Conservation (phyloP, 1,140 invertebrate species). For the Pogonomyrmex californicus region DNA sequence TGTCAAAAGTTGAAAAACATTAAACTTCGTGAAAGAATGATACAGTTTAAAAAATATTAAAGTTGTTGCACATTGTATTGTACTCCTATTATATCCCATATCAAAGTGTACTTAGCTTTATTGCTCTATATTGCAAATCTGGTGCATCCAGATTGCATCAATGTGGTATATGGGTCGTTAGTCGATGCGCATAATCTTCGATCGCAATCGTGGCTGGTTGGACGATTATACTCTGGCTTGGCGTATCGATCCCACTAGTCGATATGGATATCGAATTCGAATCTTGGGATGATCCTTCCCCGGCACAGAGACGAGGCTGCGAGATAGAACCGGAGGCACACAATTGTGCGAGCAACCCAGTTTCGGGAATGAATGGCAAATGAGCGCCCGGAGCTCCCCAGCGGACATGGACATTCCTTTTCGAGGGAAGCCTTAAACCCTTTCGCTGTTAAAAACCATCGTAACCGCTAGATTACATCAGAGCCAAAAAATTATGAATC, state of each 20-base stretch:
- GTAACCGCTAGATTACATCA: constrained; percentile 30
- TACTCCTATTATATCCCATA: constrained; percentile 2
- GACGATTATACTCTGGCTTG: constrained; percentile 70
- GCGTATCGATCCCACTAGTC: constrained; percentile 73
- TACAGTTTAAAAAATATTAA: constrained; percentile 20
- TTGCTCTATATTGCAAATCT: constrained; percentile 37
- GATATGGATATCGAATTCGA: constrained; percentile 73
- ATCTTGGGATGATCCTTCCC: constrained; percentile 56
- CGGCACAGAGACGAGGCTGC: constrained; percentile 43
- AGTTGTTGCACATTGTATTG: constrained; percentile 5
- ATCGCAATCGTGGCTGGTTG: constrained; percentile 70
- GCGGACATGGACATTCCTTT: neutral
- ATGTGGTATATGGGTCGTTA: constrained; percentile 75
- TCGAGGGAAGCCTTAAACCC: constrained; percentile 21
- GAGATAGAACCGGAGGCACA: constrained; percentile 58
- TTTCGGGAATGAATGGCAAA: constrained; percentile 72
- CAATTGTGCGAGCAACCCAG: constrained; percentile 73
- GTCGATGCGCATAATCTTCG: constrained; percentile 77
- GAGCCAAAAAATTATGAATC: constrained; percentile 33
- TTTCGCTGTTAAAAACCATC: constrained; percentile 28
- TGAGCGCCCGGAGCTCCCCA: constrained; percentile 26
- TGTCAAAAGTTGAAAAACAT: neutral
- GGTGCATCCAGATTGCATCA: constrained; percentile 73
- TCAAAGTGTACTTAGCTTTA: constrained; percentile 22
- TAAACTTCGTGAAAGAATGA: neutral